Evolutionary conservation across 1,140 invertebrate genomes (phyloP).

Genomic region (Magallana ariakensis): DNA sequence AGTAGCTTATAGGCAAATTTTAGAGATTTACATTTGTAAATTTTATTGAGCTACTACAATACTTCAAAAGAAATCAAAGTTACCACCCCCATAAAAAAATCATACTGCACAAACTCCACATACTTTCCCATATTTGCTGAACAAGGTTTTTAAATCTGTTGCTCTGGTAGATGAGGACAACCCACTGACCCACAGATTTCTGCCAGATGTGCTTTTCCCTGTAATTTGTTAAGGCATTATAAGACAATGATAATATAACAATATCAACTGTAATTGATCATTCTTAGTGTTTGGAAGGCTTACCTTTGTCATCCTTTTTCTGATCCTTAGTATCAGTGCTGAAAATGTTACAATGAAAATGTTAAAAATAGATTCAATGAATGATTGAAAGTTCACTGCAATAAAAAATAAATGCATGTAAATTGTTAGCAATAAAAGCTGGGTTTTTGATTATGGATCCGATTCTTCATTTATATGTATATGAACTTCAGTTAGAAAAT

Average conservation of each 20-base stretch:
- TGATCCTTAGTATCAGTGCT: slow-evolving; percentile 61
- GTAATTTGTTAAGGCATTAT: not conserved
- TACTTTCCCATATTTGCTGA: slow-evolving; percentile 96
- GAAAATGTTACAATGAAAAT: slow-evolving; percentile 46
- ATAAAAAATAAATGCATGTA: not conserved
- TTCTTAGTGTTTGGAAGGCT: not conserved
- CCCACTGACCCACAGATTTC: slow-evolving; percentile 94
- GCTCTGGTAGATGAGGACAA: slow-evolving; percentile 92
- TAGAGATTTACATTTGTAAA: not conserved
- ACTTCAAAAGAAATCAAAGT: too few relatives aligned
- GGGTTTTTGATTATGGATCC: not conserved
- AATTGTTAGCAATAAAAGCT: not conserved
- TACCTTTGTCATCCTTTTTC: slow-evolving; percentile 69
- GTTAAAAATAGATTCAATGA: not conserved
- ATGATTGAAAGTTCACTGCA: not conserved
- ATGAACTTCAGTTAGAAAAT: not conserved
- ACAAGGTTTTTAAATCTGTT: slow-evolving; percentile 93
- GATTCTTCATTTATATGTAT: not conserved
- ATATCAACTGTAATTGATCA: too few relatives aligned
- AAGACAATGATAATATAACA: not conserved
- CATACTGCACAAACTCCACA: not conserved
- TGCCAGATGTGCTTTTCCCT: slow-evolving; percentile 58
- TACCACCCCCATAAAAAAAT: too few relatives aligned
- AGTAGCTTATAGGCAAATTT: not conserved
- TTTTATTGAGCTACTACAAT: too few relatives aligned